Evolutionary conservation across 2,113 vertebrate species (phyloP).

Genomic region (Perca flavescens): DNA sequence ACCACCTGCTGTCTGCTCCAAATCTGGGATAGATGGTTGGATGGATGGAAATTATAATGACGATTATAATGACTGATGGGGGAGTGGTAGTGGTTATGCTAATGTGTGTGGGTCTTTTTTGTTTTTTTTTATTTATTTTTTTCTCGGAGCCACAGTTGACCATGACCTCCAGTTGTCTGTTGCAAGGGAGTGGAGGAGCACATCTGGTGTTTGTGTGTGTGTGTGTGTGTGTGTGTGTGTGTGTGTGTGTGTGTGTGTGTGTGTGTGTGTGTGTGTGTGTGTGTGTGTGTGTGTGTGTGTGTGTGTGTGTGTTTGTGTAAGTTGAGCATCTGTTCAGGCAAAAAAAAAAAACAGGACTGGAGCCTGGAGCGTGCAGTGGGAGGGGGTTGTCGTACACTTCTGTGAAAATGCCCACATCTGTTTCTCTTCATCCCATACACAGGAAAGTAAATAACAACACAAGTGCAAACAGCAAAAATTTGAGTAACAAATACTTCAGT

Average conservation of each 20-base stretch:
- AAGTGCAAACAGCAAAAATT: background rate
- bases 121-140: background rate
- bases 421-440: slow-evolving; percentile 26
- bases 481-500: background rate
- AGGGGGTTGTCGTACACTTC: slow-evolving; percentile 36
- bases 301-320: slow-evolving; percentile 47
- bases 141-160: slow-evolving; percentile 41
- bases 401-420: slow-evolving; percentile 57
- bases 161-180: slow-evolving; percentile 61
- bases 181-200: slow-evolving; percentile 55
- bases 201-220: slow-evolving; percentile 62
- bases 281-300: slow-evolving; percentile 47
- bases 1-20: slow-evolving; percentile 68
- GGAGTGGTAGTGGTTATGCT: slow-evolving; percentile 2
- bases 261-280: slow-evolving; percentile 34
- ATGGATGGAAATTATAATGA: slow-evolving; percentile 47
- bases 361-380: slow-evolving; percentile 51
- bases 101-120: background rate
- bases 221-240: slow-evolving; percentile 16
- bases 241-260: slow-evolving; percentile 15
- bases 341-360: slow-evolving; percentile 23
- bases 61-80: slow-evolving; percentile 27
- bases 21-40: slow-evolving; percentile 40
- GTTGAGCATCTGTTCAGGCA: slow-evolving; percentile 67
- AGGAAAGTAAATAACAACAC: slow-evolving; percentile 50